Base-by-base conservation (phyloP, 53 echinoderm and acorn worm genomes). In the Paracentrotus lividus region DNA sequence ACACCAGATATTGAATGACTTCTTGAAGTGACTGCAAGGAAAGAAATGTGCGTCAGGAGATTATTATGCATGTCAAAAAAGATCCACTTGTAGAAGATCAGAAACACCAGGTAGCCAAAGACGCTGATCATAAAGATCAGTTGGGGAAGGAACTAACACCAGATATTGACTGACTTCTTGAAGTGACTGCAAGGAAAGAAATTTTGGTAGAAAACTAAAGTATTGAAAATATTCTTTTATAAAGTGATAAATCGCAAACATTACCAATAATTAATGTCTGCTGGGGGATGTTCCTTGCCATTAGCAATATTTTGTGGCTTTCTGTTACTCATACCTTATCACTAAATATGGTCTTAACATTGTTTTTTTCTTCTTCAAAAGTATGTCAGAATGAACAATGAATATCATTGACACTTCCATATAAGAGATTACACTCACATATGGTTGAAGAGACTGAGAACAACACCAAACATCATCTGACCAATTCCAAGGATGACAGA, bases 381-480 rank as follows among this genome's bases (percentile, higher is more conserved):
- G 1, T 52, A 9, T 12, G 52, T 52, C 15, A 52, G 15, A 52
- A 10, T 49, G 49, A 7, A 49, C 49, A 5, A 49, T n/a, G n/a
- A n/a, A n/a, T n/a, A n/a, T n/a, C n/a, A n/a, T n/a, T n/a, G n/a
- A n/a, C n/a, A n/a, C n/a, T n/a, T n/a, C n/a, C 38, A 14, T 38
- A 72, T 12, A 72, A 72, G 13, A 77, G 27, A 77, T 26, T 60
- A 31, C 10, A 96, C 99, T 95, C 69, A 99, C 99, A 95, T 93
- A 40, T 99, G 96, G 68, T 99, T 99, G 88, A 96, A 31, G 59
- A 99, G 93, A 94, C 99, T 90, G 14, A 99, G 94, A 49, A 87
- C 54, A 43, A 99, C 95, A 23, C 99, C 99, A 96, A 99, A 99
- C 88, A 95, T 31, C 99, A 99, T 99, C 53, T 99, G 99, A 52